These are phyloP conservation scores for Aulostomus chinensis DNA, from an alignment of 2,797 vertebrate genomes.

Conservation along the genomic window DNA sequence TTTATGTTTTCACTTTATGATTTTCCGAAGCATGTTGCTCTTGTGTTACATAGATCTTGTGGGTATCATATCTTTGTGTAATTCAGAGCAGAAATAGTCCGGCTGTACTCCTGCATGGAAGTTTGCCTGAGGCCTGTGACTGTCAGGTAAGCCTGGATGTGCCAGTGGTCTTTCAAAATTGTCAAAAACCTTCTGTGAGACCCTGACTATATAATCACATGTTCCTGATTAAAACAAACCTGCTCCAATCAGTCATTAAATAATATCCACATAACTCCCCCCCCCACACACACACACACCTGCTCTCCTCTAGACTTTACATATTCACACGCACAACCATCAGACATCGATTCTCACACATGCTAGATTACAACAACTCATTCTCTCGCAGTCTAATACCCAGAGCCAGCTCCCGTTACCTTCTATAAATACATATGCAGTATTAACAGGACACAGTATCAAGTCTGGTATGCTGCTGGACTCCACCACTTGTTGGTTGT, in stretches of 20 bases:
- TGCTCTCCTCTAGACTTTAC: slow-evolving; percentile 2
- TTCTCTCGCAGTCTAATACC: slow-evolving; percentile 47
- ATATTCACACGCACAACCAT: slow-evolving; percentile 36
- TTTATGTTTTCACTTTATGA: too few relatives aligned
- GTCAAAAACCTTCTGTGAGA: too few relatives aligned
- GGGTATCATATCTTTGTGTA: too few relatives aligned
- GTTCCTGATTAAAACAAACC: slow-evolving; percentile 38
- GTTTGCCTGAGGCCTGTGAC: too few relatives aligned
- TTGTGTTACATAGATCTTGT: too few relatives aligned
- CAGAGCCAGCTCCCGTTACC: slow-evolving; percentile 50
- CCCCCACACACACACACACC: slow-evolving; percentile 11
- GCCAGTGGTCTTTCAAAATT: too few relatives aligned
- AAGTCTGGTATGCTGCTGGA: slow-evolving; percentile 53
- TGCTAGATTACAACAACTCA: slow-evolving; percentile 44
- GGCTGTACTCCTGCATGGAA: too few relatives aligned
- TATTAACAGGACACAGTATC: slow-evolving; percentile 52
- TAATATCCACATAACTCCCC: slow-evolving; percentile 21
- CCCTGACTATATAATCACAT: slow-evolving; percentile 38
- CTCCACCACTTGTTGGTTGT: slow-evolving; percentile 47
- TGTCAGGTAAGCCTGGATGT: too few relatives aligned
- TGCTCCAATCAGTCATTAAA: slow-evolving; percentile 3
- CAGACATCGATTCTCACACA: slow-evolving; percentile 56
- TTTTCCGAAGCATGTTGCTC: too few relatives aligned
- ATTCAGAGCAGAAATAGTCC: too few relatives aligned
- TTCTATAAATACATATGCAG: slow-evolving; percentile 70